Conservation (phyloP, 2,113 vertebrate species). For the Centropus unirufus region DNA sequence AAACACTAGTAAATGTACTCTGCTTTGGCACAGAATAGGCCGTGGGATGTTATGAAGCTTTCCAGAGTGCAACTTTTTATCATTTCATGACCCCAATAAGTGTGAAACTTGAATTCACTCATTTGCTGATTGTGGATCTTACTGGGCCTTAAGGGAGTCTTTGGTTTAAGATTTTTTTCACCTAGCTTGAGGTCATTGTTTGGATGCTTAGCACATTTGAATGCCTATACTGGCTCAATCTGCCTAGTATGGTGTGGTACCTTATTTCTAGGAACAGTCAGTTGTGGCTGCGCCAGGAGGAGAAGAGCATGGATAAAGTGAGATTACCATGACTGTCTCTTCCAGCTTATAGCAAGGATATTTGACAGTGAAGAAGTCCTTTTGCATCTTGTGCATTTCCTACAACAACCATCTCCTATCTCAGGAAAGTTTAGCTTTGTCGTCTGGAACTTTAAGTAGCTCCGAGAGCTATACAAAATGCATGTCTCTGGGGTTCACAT, state of each 20-base stretch:
- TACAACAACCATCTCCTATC: background rate
- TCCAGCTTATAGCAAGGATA: background rate
- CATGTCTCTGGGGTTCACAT: background rate
- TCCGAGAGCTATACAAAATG: background rate
- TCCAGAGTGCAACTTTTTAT: background rate
- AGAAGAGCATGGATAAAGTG: background rate
- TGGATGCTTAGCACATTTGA: background rate
- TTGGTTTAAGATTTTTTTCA: background rate
- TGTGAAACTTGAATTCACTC: background rate
- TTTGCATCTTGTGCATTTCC: background rate
- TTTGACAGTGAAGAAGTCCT: background rate
- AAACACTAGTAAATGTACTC: conserved; percentile 57
- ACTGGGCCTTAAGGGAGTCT: background rate
- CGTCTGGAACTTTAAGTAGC: background rate
- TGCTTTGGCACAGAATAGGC: conserved; percentile 37
- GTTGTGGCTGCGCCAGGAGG: background rate
- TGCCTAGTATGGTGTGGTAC: background rate
- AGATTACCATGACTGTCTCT: conserved; percentile 30
- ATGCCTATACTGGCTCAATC: background rate
- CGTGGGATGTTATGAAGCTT: conserved; percentile 4
- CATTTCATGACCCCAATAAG: background rate
- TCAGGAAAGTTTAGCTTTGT: background rate
- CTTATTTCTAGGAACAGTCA: conserved; percentile 2
- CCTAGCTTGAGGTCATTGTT: conserved; percentile 5
- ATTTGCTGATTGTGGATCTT: background rate